These are phyloP conservation scores for Myotis pilosus DNA, from an alignment of 2,797 vertebrate species.

Conservation along the genomic window DNA sequence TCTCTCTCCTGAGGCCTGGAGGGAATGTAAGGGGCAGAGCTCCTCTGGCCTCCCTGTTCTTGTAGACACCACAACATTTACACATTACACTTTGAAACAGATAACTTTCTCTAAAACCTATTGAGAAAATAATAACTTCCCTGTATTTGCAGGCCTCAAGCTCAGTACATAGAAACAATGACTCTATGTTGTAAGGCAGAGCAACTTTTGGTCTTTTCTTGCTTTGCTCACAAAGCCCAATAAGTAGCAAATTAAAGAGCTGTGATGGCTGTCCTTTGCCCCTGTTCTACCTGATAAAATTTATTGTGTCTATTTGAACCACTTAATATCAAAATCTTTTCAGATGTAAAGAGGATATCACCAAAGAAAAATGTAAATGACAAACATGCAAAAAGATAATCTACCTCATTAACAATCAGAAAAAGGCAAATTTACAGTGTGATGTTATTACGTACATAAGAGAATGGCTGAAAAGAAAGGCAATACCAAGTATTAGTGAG, in stretches of 20 bases:
- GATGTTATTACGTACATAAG: background rate
- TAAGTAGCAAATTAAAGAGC: background rate
- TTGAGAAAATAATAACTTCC: background rate
- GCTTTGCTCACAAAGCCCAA: background rate
- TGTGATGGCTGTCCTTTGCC: background rate
- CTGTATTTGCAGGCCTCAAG: background rate
- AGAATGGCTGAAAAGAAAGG: background rate
- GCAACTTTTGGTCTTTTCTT: background rate
- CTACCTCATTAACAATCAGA: background rate
- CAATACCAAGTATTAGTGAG: background rate
- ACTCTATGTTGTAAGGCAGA: background rate
- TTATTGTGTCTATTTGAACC: background rate
- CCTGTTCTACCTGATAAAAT: background rate
- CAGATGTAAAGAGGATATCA: background rate
- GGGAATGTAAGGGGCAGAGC: background rate
- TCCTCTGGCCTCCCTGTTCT: background rate
- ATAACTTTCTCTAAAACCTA: background rate
- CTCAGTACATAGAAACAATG: background rate
- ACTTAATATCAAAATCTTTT: conserved; percentile 24
- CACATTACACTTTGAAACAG: background rate
- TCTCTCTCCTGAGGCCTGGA: background rate
- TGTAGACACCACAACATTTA: background rate
- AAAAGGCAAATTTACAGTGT: background rate
- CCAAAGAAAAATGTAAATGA: background rate
- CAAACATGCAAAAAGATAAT: background rate